These are phyloP conservation scores for Sinocyclocheilus anophthalmus DNA, from an alignment of 2,113 vertebrate genomes.

Conservation along the genomic window DNA sequence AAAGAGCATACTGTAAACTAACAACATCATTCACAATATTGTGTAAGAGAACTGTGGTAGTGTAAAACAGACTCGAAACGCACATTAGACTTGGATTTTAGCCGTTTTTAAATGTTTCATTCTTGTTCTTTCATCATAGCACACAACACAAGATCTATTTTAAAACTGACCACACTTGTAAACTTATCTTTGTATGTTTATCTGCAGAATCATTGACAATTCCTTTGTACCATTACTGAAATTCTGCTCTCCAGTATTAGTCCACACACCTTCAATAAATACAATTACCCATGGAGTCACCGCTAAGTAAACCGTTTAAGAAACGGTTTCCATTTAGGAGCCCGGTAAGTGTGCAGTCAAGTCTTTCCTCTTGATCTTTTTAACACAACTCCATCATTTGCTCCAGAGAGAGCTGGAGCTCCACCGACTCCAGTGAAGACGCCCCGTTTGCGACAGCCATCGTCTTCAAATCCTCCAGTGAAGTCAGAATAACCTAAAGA, in stretches of 20 bases:
- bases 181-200: background rate
- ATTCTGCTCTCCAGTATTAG: background rate
- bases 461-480: constrained; percentile 75
- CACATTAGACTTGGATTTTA: background rate
- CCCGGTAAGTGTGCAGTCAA: background rate
- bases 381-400: constrained; percentile 80
- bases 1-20: background rate
- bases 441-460: constrained; percentile 75
- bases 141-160: background rate
- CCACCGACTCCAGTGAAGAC: constrained; percentile 81
- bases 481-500: constrained; percentile 78
- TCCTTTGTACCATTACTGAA: background rate
- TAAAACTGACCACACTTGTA: background rate
- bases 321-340: background rate
- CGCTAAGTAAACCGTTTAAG: background rate
- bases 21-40: background rate
- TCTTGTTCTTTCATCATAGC: background rate
- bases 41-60: background rate
- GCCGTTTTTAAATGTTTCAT: background rate
- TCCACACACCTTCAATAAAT: background rate
- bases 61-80: background rate
- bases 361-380: background rate
- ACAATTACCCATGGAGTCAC: background rate
- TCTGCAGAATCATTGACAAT: background rate
- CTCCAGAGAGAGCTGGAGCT: constrained; percentile 80